These are phyloP conservation scores for Corbicula japonica DNA, from an alignment of 2,888 invertebrate species.

Conservation along the genomic window DNA sequence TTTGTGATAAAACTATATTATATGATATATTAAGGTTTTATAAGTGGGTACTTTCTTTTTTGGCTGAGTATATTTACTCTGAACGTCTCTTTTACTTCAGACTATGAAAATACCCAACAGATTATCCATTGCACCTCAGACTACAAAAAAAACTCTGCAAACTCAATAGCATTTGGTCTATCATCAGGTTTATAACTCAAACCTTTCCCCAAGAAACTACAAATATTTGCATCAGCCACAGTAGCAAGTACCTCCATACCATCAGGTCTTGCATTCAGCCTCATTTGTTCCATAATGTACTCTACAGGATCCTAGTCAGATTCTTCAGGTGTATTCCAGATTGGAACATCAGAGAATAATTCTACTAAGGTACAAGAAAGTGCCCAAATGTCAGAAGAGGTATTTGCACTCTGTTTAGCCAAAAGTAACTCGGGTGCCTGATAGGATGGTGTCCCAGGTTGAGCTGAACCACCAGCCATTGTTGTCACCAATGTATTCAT, in stretches of 20 bases:
- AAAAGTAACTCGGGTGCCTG: background rate
- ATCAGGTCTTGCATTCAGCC: background rate
- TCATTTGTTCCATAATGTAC: background rate
- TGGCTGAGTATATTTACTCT: too few relatives aligned
- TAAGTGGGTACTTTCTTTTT: too few relatives aligned
- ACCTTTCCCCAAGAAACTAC: background rate
- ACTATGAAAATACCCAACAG: too few relatives aligned
- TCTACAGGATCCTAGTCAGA: background rate
- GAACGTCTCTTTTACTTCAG: too few relatives aligned
- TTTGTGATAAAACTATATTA: too few relatives aligned
- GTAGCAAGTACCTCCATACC: background rate
- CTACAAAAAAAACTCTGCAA: too few relatives aligned
- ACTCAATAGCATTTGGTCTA: too few relatives aligned
- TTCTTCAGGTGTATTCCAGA: too few relatives aligned
- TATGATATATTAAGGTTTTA: too few relatives aligned
- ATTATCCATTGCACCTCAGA: too few relatives aligned
- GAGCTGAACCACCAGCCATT: background rate
- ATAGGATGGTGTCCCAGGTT: background rate
- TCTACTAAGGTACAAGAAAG: background rate
- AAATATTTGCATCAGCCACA: background rate
- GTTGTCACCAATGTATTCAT: background rate
- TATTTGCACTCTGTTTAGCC: background rate
- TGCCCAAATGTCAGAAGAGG: background rate
- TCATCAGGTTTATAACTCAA: too few relatives aligned
- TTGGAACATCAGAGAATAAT: background rate